Base-by-base conservation (phyloP, 2,113 vertebrate species). In the Mesoclemmys tuberculata region DNA sequence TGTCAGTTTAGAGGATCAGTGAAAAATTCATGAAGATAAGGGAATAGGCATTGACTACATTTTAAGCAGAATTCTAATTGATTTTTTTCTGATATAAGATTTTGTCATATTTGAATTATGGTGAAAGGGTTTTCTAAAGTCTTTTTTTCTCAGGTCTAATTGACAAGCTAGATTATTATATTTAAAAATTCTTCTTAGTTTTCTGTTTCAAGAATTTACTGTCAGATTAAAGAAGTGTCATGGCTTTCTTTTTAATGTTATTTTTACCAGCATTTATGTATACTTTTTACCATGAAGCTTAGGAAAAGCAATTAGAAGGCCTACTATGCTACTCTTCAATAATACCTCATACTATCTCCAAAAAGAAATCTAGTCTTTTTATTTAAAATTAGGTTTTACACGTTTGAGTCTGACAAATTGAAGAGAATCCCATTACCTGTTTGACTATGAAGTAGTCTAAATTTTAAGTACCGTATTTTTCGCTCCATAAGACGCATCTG, bases 21-120 rank as follows among this genome's bases (percentile, higher is more conserved):
- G 10, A 94, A 93, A 94, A 84, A 93, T 92, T 92, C 84, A 91
- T 93, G 31, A 95, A 54, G 16, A 93, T 83, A 82, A 44, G 91
- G 38, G 48, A 24, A 38, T 85, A 96, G 13, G 29, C 58, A 14
- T 88, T 90, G 78, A 68, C 44, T 91, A 12, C 5, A 6, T 93
- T 88, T 56, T 80, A 48, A 86, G 49, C 81, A 9, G 90, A 95
- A 88, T 5, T 4, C 22, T 84, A 88, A 77, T 1, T 31, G 31
- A 56, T 13, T 84, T 89, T 95, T 93, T 7, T 6, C 18, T 64
- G 13, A 82, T 3, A 4, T 54, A 16, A 80, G 5, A 83, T 92
- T 85, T 61, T 64, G 6, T 12, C 38, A 8, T 46, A 75, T 84
- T 61, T 51, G 71, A 71, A 22, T 46, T 88, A 46, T 51, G 49